Evolutionary conservation across 2,888 invertebrate genomes (phyloP).

Genomic region (Drosophila prolongata): DNA sequence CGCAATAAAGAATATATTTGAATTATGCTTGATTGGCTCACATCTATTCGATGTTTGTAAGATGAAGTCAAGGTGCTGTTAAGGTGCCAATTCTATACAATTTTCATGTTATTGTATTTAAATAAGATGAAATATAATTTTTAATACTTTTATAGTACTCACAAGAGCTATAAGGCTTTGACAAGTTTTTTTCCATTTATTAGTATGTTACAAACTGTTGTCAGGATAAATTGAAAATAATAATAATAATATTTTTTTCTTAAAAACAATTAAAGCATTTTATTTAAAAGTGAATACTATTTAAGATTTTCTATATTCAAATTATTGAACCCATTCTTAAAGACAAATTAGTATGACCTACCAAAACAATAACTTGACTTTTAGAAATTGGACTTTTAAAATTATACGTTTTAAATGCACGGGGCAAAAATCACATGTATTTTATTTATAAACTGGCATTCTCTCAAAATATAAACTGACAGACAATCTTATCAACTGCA

Average conservation of each 20-base stretch:
- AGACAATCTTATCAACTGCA: slow-evolving; percentile 20
- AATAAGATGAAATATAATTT: background rate
- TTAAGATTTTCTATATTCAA: too few relatives aligned
- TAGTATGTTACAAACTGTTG: too few relatives aligned
- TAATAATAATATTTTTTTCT: too few relatives aligned
- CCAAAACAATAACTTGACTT: too few relatives aligned
- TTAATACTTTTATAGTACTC: too few relatives aligned
- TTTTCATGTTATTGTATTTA: background rate
- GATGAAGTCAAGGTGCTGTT: slow-evolving; percentile 41
- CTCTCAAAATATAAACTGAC: background rate
- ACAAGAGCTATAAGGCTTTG: too few relatives aligned
- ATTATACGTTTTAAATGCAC: background rate
- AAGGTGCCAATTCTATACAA: slow-evolving; percentile 27
- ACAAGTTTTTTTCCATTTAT: too few relatives aligned
- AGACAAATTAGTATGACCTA: too few relatives aligned
- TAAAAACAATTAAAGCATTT: too few relatives aligned
- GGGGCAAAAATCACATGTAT: background rate
- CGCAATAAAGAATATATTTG: slow-evolving; percentile 54
- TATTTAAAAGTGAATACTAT: too few relatives aligned
- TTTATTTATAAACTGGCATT: background rate
- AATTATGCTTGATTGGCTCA: slow-evolving; percentile 58
- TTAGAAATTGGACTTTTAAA: background rate
- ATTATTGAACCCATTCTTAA: too few relatives aligned
- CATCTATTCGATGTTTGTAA: slow-evolving; percentile 7
- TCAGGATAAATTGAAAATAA: background rate